These are phyloP conservation scores for Drosophila lutescens DNA, from an alignment of 2,888 invertebrate genomes.

Conservation along the genomic window DNA sequence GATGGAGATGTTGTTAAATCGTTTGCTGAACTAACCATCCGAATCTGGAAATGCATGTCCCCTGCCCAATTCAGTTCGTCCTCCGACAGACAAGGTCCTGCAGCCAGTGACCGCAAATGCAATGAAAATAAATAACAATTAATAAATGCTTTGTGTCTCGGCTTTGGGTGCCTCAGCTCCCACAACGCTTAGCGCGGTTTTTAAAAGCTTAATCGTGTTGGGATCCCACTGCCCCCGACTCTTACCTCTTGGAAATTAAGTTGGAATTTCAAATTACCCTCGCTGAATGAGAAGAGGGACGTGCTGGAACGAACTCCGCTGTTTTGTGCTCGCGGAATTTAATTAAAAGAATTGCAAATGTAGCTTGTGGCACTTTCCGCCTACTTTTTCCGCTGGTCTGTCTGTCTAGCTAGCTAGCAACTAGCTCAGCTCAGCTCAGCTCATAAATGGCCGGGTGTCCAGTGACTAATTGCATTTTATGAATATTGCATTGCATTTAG, in stretches of 20 bases:
- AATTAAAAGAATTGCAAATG: constrained; percentile 79
- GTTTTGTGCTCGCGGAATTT: constrained; percentile 63
- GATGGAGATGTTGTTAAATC: no score
- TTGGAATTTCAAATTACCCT: constrained; percentile 75
- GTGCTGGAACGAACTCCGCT: constrained; percentile 45
- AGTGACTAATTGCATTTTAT: constrained; percentile 76
- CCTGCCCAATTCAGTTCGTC: neutral
- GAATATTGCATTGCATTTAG: constrained; percentile 60
- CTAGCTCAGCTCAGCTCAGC: constrained; percentile 18
- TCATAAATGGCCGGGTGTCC: constrained; percentile 55
- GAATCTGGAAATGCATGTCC: neutral
- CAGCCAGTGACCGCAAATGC: constrained; percentile 16
- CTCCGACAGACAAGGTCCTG: neutral
- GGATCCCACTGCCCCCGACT: constrained; percentile 10
- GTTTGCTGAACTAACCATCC: neutral
- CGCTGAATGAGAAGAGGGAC: constrained; percentile 27
- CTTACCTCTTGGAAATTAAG: constrained; percentile 64
- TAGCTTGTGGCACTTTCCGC: constrained; percentile 42
- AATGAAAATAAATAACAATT: constrained; percentile 65
- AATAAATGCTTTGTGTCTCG: constrained; percentile 54
- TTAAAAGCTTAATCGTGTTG: constrained; percentile 79
- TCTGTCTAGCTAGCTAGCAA: constrained; percentile 3
- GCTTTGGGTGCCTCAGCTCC: constrained; percentile 12
- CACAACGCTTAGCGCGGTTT: constrained; percentile 46
- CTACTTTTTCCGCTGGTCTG: constrained; percentile 9